Evolutionary conservation across 2,888 invertebrate species (phyloP).

Genomic region (Drosophila trichaetosa): DNA sequence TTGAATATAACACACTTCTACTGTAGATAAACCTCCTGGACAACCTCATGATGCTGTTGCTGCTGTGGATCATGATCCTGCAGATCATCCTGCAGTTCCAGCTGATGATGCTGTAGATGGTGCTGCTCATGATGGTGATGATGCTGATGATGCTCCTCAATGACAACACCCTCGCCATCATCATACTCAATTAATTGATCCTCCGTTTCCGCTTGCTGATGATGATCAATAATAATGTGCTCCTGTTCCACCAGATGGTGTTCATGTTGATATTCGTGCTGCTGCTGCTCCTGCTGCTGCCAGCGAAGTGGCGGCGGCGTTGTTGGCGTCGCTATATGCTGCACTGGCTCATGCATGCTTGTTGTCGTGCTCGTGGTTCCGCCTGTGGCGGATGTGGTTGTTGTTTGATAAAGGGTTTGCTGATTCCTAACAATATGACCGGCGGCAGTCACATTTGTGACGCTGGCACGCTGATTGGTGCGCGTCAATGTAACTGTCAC

Average conservation of each 20-base stretch:
- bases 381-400: constrained; percentile 50
- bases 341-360: constrained; percentile 60
- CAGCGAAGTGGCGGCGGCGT: constrained; percentile 82
- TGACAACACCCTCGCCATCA: constrained; percentile 68
- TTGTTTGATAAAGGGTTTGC: constrained; percentile 60
- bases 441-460: constrained; percentile 76
- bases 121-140: constrained; percentile 50
- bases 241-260: constrained; percentile 67
- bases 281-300: constrained; percentile 62
- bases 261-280: constrained; percentile 65
- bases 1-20: constrained; percentile 40
- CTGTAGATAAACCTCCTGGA: constrained; percentile 82
- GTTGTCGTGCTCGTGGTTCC: constrained; percentile 40
- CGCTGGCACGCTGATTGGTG: constrained; percentile 69
- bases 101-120: constrained; percentile 57
- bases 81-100: constrained; percentile 74
- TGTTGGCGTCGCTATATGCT: constrained; percentile 69
- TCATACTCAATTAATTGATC: constrained; percentile 80
- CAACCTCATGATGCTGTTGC: constrained; percentile 79
- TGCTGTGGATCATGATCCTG: constrained; percentile 75
- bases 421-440: constrained; percentile 83
- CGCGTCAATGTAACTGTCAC: constrained; percentile 83
- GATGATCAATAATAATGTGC: constrained; percentile 71
- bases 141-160: constrained; percentile 65
- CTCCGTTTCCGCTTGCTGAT: constrained; percentile 73